Conservation (phyloP, 2,113 vertebrate species). For the Perca schrenkii region DNA sequence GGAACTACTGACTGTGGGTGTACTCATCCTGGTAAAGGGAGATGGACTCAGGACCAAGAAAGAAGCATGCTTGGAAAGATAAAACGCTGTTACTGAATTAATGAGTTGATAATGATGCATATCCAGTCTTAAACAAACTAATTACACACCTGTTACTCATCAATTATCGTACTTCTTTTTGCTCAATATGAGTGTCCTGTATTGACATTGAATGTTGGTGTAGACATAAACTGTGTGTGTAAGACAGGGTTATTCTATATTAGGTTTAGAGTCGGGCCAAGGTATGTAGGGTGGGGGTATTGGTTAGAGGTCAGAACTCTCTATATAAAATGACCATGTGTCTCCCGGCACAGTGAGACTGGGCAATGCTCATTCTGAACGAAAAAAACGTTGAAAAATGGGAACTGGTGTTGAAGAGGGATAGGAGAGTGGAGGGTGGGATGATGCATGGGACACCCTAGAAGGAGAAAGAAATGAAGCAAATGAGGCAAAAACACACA, state of each 20-base stretch:
- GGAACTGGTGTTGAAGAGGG: not conserved
- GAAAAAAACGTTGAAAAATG: rapidly evolving
- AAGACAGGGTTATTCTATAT: not conserved
- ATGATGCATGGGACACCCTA: not conserved
- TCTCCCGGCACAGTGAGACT: not conserved
- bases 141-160: not conserved
- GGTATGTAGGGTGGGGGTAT: not conserved
- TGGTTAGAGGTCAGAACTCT: conserved; percentile 1
- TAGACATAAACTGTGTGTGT: not conserved
- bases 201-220: not conserved
- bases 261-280: not conserved
- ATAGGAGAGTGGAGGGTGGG: not conserved
- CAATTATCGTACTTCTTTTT: not conserved
- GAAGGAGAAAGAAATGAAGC: not conserved
- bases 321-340: conserved; percentile 12
- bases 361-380: not conserved
- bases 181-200: not conserved
- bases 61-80: not conserved
- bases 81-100: not conserved
- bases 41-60: not conserved
- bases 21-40: not conserved
- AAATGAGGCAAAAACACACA: conserved; percentile 34
- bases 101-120: not conserved
- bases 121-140: not conserved
- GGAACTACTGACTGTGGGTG: not conserved